Conservation (phyloP, 2,888 invertebrate genomes). For the Agrochola macilenta region DNA sequence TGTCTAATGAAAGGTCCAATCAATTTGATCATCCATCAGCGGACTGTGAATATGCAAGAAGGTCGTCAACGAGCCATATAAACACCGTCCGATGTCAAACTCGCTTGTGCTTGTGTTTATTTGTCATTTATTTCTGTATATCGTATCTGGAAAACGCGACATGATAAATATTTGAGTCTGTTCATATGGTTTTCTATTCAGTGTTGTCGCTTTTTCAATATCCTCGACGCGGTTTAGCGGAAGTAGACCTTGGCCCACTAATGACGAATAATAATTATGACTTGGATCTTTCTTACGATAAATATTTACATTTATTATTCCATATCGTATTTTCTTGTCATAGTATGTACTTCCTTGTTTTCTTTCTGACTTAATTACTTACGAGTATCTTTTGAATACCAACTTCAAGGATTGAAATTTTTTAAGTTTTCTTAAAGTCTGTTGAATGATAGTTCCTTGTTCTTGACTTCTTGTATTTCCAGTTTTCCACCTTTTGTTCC, state of each 20-base stretch:
- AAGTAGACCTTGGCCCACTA: constrained; percentile 74
- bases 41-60: constrained; percentile 60
- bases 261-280: constrained; percentile 43
- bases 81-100: constrained; percentile 29
- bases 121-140: constrained; percentile 16
- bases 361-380: constrained; percentile 14
- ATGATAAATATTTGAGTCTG: constrained; percentile 9
- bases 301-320: constrained; percentile 36
- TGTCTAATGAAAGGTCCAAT: constrained; percentile 71
- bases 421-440: background rate
- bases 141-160: constrained; percentile 19
- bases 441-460: constrained; percentile 5
- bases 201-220: constrained; percentile 46
- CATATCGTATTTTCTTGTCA: constrained; percentile 25
- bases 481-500: constrained; percentile 5
- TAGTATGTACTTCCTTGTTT: constrained; percentile 38
- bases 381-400: background rate
- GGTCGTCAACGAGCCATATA: constrained; percentile 58
- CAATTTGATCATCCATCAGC: constrained; percentile 72
- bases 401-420: constrained; percentile 3
- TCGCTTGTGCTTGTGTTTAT: constrained; percentile 28
- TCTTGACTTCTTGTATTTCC: background rate
- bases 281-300: constrained; percentile 40
- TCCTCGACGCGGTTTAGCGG: constrained; percentile 64
- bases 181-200: constrained; percentile 22